Conservation (phyloP, 2,888 invertebrate species). For the Noctua pronuba region DNA sequence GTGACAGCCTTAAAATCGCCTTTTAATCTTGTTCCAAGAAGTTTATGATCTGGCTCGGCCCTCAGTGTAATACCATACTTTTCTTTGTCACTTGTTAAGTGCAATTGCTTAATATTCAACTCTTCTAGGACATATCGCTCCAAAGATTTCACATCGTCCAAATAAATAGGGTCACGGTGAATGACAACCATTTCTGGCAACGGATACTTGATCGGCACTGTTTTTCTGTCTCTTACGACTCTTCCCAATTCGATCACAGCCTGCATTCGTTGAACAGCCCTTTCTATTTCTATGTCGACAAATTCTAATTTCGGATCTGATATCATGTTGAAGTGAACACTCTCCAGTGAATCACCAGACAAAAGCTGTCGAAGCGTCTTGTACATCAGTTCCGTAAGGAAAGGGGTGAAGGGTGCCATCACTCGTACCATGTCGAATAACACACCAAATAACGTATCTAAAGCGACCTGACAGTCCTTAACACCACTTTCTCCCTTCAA, state of each 20-base stretch:
- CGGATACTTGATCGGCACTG: slow-evolving; percentile 98
- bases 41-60: slow-evolving; percentile 98
- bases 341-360: slow-evolving; percentile 90
- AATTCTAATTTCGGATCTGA: slow-evolving; percentile 93
- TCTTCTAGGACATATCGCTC: slow-evolving; percentile 97
- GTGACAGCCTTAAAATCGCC: slow-evolving; percentile 97
- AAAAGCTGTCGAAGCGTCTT: slow-evolving; percentile 94
- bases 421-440: slow-evolving; percentile 96
- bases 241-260: slow-evolving; percentile 98
- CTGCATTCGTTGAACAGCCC: slow-evolving; percentile 98
- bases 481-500: slow-evolving; percentile 97
- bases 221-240: slow-evolving; percentile 97
- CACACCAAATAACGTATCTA: slow-evolving; percentile 97
- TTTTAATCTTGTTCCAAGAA: slow-evolving; percentile 96
- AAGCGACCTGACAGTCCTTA: slow-evolving; percentile 95
- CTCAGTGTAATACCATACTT: slow-evolving; percentile 97
- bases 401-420: slow-evolving; percentile 99
- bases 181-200: slow-evolving; percentile 98
- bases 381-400: slow-evolving; percentile 98
- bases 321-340: slow-evolving; percentile 98
- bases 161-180: slow-evolving; percentile 94
- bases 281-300: slow-evolving; percentile 96
- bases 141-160: slow-evolving; percentile 94
- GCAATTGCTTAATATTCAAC: slow-evolving; percentile 96
- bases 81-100: slow-evolving; percentile 96